Percentiles rank a stretch among this genome's conserved stretches.
These are phyloP conservation scores for Drosophila subobscura DNA, from an alignment of 1,140 invertebrate species.

Conservation along the genomic window DNA sequence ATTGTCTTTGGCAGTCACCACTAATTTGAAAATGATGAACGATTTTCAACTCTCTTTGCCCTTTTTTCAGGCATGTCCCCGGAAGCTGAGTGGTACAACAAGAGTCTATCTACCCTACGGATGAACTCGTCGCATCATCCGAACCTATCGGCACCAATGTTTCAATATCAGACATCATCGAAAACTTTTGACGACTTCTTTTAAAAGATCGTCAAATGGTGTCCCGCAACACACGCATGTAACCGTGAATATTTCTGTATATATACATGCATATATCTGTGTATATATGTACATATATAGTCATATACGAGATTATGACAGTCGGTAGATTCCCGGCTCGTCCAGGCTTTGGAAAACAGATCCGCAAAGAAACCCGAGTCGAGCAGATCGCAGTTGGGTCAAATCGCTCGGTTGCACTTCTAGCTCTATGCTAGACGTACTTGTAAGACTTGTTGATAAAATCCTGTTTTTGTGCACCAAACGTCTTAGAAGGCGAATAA, in stretches of 20 bases:
- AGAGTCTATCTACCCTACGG: slow-evolving; percentile 96
- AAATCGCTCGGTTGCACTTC: slow-evolving; percentile 6
- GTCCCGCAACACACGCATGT: slow-evolving; percentile 29
- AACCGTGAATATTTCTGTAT: slow-evolving; percentile 62
- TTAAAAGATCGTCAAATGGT: slow-evolving; percentile 75
- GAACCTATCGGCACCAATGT: slow-evolving; percentile 96
- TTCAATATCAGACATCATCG: slow-evolving; percentile 99
- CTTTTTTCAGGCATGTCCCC: slow-evolving; percentile 91
- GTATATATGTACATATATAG: slow-evolving; percentile 65
- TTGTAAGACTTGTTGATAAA: slow-evolving; percentile 77
- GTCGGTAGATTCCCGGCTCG: slow-evolving; percentile 22
- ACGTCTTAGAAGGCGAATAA: slow-evolving; percentile 16
- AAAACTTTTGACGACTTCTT: slow-evolving; percentile 84
- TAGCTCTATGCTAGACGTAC: slow-evolving; percentile 33
- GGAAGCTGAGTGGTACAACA: slow-evolving; percentile 99
- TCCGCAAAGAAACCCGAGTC: neutral
- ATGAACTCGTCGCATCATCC: slow-evolving; percentile 98
- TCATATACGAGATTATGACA: slow-evolving; percentile 46
- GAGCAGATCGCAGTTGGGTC: slow-evolving; percentile 2
- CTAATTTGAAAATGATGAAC: neutral
- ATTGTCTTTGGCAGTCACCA: neutral
- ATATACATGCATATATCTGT: slow-evolving; percentile 51
- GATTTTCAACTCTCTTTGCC: neutral
- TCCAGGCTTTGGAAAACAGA: neutral
- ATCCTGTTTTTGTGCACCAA: slow-evolving; percentile 54